These are phyloP conservation scores for Pogona vitticeps DNA, from an alignment of 2,113 vertebrate species.

Conservation along the genomic window DNA sequence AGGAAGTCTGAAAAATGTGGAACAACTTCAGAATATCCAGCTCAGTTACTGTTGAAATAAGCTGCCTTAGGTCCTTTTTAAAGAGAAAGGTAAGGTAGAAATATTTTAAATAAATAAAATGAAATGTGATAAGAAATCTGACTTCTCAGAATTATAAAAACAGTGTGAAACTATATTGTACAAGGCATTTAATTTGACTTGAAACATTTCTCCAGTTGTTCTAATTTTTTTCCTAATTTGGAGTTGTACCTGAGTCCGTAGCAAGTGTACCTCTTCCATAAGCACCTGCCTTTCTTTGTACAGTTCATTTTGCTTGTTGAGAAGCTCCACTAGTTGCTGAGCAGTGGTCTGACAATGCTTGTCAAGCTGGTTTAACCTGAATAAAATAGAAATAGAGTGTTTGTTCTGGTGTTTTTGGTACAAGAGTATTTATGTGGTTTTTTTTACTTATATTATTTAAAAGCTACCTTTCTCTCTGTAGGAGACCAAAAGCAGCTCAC, in stretches of 20 bases:
- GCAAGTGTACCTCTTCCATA: constrained; percentile 80
- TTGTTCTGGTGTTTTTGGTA: not conserved
- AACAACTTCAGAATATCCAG: not conserved
- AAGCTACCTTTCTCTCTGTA: no score
- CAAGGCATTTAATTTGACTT: constrained; percentile 30
- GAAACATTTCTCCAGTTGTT: constrained; percentile 14
- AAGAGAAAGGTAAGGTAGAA: no score
- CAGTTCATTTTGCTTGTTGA: constrained; percentile 89
- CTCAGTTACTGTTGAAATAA: no score
- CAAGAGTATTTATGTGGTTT: no score
- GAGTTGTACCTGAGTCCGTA: constrained; percentile 77
- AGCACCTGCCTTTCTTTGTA: constrained; percentile 86
- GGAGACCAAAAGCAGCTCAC: no score
- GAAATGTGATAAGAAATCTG: not conserved
- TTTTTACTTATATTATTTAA: not conserved
- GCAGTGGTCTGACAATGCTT: constrained; percentile 89
- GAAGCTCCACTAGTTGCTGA: constrained; percentile 90
- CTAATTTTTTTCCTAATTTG: not conserved
- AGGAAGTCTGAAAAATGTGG: not conserved
- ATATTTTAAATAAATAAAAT: not conserved
- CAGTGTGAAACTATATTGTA: constrained; percentile 18
- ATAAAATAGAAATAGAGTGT: constrained; percentile 35
- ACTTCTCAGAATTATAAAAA: not conserved
- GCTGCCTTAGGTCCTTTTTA: no score
- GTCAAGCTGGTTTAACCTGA: constrained; percentile 92